Evolutionary conservation across 2,888 invertebrate genomes (phyloP).

Genomic region (Agrotis clavis): DNA sequence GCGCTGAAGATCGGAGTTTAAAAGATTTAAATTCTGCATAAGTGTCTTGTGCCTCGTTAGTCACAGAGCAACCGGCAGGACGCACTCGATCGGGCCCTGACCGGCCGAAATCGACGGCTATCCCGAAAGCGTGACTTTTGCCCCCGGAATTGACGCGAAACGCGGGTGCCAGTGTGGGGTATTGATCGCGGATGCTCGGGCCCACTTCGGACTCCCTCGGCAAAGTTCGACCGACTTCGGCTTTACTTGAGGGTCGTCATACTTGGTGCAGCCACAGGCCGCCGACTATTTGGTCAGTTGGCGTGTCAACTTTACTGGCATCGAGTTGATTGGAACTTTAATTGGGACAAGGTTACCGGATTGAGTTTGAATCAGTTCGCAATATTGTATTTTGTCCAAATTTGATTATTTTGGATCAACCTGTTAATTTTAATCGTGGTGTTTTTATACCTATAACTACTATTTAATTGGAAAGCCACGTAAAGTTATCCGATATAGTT

Average conservation of each 20-base stretch:
- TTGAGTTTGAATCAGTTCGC: slow-evolving; percentile 73
- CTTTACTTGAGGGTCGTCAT: slow-evolving; percentile 80
- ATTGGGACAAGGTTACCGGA: slow-evolving; percentile 88
- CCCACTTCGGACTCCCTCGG: slow-evolving; percentile 85
- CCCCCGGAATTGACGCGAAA: slow-evolving; percentile 87
- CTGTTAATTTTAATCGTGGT: slow-evolving; percentile 40
- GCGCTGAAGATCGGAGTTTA: slow-evolving; percentile 61
- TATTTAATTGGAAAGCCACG: slow-evolving; percentile 8
- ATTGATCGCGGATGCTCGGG: slow-evolving; percentile 87
- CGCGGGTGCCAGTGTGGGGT: slow-evolving; percentile 83
- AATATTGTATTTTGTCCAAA: slow-evolving; percentile 41
- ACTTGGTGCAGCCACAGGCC: slow-evolving; percentile 75
- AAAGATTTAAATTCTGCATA: slow-evolving; percentile 74
- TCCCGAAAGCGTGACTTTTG: slow-evolving; percentile 89
- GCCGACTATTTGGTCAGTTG: slow-evolving; percentile 83
- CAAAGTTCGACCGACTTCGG: slow-evolving; percentile 83
- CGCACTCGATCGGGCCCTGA: slow-evolving; percentile 80
- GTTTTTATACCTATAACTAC: slow-evolving; percentile 4
- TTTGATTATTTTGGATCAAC: slow-evolving; percentile 37
- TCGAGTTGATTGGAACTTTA: slow-evolving; percentile 88
- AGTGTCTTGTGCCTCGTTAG: slow-evolving; percentile 72
- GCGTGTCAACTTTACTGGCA: slow-evolving; percentile 85
- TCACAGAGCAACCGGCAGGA: slow-evolving; percentile 58
- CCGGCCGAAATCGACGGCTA: slow-evolving; percentile 87
- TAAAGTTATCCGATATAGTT: neutral